These are phyloP conservation scores for Psittacara wagleri DNA, from an alignment of 2,113 vertebrate species.

Conservation along the genomic window DNA sequence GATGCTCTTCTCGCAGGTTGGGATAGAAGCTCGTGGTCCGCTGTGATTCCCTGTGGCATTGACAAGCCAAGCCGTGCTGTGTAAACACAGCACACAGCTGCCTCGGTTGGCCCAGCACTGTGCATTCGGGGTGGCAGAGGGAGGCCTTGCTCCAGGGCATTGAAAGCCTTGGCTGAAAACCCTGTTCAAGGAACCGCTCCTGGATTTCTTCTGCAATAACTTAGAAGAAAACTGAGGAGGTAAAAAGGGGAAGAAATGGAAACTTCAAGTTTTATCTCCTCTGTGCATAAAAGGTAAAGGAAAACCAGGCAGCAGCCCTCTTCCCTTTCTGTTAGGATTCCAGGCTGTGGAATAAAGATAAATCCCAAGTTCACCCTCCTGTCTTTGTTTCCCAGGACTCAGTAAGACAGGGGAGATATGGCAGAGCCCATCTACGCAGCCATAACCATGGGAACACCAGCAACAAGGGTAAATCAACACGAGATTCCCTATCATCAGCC, in stretches of 20 bases:
- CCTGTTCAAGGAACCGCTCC: not conserved
- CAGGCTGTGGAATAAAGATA: conserved; percentile 13
- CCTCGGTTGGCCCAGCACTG: not conserved
- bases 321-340: conserved; percentile 21
- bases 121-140: not conserved
- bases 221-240: not conserved
- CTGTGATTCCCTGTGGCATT: not conserved
- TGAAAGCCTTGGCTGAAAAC: not conserved
- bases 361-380: conserved; percentile 12
- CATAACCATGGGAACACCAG: conserved; percentile 51
- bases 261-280: not conserved
- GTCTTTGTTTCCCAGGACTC: conserved; percentile 20
- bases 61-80: not conserved
- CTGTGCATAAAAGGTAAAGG: not conserved
- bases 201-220: not conserved
- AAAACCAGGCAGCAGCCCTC: not conserved
- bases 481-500: not conserved
- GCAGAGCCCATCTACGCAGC: conserved; percentile 25
- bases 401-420: not conserved
- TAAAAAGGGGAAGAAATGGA: not conserved
- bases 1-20: not conserved
- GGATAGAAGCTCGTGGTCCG: not conserved
- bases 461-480: conserved; percentile 39
- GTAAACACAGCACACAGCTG: accelerated
- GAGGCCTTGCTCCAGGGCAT: not conserved